Percentiles rank a stretch among this genome's conserved stretches.
These are phyloP conservation scores for Corythoichthys haematopterus DNA, from an alignment of 2,113 vertebrate species.

Conservation along the genomic window DNA sequence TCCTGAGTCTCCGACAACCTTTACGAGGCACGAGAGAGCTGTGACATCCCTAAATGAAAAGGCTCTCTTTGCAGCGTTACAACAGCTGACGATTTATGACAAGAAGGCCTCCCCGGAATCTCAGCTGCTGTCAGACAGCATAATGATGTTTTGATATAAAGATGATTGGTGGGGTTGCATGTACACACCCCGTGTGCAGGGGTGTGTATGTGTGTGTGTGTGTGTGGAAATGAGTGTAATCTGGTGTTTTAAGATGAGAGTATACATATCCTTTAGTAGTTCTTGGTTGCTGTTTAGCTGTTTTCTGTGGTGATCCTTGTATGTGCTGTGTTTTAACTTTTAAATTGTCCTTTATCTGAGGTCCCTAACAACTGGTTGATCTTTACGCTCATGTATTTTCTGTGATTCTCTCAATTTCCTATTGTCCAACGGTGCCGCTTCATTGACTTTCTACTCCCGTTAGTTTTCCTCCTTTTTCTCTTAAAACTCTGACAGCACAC, in stretches of 20 bases:
- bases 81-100: constrained; percentile 86
- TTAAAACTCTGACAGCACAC: constrained; percentile 10
- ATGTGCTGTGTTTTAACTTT: constrained; percentile 42
- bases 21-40: constrained; percentile 80
- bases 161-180: constrained; percentile 86
- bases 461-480: constrained; percentile 9
- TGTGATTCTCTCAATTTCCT: constrained; percentile 11
- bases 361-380: constrained; percentile 23
- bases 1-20: constrained; percentile 78
- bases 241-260: constrained; percentile 62
- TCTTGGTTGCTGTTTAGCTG: constrained; percentile 60
- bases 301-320: constrained; percentile 43
- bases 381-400: constrained; percentile 1
- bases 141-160: constrained; percentile 94
- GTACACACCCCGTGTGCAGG: constrained; percentile 28
- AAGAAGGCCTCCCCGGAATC: constrained; percentile 77
- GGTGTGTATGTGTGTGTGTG: not conserved
- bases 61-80: constrained; percentile 76
- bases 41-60: constrained; percentile 91
- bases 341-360: constrained; percentile 42
- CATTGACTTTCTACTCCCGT: constrained; percentile 9
- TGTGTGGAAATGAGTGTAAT: constrained; percentile 26
- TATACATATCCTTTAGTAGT: constrained; percentile 52
- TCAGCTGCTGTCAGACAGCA: constrained; percentile 85
- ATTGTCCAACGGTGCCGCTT: constrained; percentile 38